Conservation (phyloP, 2,113 vertebrate genomes). For the Isichthys henryi region DNA sequence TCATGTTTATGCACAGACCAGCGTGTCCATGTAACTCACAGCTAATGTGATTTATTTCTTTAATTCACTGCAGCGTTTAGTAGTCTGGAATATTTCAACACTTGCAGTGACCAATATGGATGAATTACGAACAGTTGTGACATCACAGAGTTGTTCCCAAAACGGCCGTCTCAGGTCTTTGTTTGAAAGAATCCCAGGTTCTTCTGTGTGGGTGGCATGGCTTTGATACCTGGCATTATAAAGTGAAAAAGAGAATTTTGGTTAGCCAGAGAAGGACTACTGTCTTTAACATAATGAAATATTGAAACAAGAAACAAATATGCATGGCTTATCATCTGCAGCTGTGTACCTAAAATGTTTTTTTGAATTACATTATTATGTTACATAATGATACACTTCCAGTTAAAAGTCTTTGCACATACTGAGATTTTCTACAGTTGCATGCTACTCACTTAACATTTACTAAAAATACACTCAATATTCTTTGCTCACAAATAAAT, state of each 20-base stretch:
- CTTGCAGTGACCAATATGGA: background rate
- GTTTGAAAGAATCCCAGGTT: background rate
- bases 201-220: background rate
- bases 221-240: background rate
- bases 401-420: too few species aligned
- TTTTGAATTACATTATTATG: background rate
- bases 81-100: background rate
- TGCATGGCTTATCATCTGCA: too few species aligned
- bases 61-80: background rate
- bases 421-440: too few species aligned
- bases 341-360: background rate
- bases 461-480: too few species aligned
- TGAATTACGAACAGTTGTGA: background rate
- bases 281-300: background rate
- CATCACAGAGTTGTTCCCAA: background rate
- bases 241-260: background rate
- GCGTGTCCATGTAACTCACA: background rate
- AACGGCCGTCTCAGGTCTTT: background rate
- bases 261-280: background rate
- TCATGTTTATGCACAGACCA: background rate
- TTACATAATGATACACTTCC: background rate
- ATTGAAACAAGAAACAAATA: background rate
- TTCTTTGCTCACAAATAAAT: too few species aligned
- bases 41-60: background rate
- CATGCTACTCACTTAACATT: too few species aligned